A percentile compares a stretch with the other conserved stretches of the same genome.
phyloP scores from a whole-genome alignment of 2,797 vertebrate species.

The Sciaenops ocellatus region DNA sequence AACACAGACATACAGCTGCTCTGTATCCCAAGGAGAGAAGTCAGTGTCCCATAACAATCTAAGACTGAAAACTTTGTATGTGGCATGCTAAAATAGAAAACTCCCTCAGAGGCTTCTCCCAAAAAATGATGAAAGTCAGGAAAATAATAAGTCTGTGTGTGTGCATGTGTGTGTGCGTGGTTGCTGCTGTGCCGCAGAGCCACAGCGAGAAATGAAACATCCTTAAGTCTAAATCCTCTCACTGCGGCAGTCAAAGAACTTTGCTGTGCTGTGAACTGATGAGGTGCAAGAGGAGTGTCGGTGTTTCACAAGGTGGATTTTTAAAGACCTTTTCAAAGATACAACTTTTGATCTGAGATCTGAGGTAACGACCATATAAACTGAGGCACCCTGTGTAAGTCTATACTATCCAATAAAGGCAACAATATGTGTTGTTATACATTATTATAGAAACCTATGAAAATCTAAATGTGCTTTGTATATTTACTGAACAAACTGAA shows the following conservation, averaged over 20 bases:
- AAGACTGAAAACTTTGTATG: no score
- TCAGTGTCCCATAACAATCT: no score
- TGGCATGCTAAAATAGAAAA: no score
- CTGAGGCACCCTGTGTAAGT: no score
- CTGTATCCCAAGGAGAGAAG: no score
- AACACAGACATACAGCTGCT: no score
- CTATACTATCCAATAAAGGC: no score
- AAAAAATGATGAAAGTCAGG: not conserved
- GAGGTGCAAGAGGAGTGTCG: not conserved
- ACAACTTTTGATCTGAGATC: not conserved
- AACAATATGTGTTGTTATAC: no score
- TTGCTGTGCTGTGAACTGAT: conserved; percentile 2
- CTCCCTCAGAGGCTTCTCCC: not conserved
- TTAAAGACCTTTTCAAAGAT: not conserved
- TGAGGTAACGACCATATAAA: not conserved
- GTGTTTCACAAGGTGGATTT: not conserved
- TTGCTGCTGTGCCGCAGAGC: not conserved
- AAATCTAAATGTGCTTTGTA: no score
- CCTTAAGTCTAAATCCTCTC: not conserved
- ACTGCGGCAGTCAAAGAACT: not conserved
- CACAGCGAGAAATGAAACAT: conserved; percentile 11
- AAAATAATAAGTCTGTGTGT: not conserved
- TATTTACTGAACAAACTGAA: no score
- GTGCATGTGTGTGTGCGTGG: not conserved
- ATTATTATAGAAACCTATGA: no score